Conservation (phyloP, 1,140 invertebrate species). For the Sesamia nonagrioides region DNA sequence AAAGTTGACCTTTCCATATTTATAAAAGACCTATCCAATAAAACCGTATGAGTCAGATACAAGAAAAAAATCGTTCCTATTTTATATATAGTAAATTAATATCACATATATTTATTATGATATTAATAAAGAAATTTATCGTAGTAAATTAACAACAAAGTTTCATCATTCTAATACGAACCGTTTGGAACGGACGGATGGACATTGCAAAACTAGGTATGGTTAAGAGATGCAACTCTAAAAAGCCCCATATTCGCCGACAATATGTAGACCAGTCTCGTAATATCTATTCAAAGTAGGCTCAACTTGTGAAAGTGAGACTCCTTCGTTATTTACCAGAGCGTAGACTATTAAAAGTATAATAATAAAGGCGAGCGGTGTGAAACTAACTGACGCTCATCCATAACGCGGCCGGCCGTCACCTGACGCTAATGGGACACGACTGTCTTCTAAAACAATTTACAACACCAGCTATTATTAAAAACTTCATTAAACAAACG, state of each 20-base stretch:
- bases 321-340: conserved; percentile 67
- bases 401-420: conserved; percentile 18
- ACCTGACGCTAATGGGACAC: conserved; percentile 48
- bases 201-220: too few relatives aligned
- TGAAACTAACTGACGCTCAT: conserved; percentile 53
- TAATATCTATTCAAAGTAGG: conserved; percentile 28
- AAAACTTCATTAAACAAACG: conserved; percentile 54
- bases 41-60: too few relatives aligned
- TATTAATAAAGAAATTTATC: too few relatives aligned
- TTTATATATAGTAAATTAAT: too few relatives aligned
- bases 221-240: too few relatives aligned
- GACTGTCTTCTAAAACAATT: conserved; percentile 48
- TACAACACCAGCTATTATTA: conserved; percentile 44
- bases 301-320: conserved; percentile 66
- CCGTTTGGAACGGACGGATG: too few relatives aligned
- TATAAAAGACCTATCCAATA: too few relatives aligned
- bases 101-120: too few relatives aligned
- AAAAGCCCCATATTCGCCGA: not conserved
- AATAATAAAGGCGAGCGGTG: conserved; percentile 52
- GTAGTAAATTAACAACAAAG: too few relatives aligned
- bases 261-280: not conserved
- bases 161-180: too few relatives aligned
- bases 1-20: too few relatives aligned
- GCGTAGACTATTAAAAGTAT: conserved; percentile 71
- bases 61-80: too few relatives aligned